Evolutionary conservation across 2,888 invertebrate species (phyloP).

Genomic region (Pterostichus madidus): DNA sequence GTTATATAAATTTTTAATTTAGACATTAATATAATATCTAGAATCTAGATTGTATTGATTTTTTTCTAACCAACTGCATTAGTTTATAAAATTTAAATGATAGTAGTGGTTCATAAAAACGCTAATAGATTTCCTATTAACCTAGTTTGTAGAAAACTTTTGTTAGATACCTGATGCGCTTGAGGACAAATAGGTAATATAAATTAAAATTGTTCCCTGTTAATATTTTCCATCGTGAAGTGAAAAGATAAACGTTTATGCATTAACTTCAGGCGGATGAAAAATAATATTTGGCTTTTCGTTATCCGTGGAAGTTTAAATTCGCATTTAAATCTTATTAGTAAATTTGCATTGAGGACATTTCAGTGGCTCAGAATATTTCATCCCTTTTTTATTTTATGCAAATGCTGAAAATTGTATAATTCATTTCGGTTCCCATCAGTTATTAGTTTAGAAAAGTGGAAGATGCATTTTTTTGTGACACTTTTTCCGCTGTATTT

Average conservation of each 20-base stretch:
- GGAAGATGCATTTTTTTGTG: slow-evolving; percentile 19
- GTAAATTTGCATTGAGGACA: slow-evolving; percentile 42
- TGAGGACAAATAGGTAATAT: slow-evolving; percentile 5
- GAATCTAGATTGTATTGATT: too few species aligned
- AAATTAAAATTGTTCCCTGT: slow-evolving; percentile 33
- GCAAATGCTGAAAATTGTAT: slow-evolving; percentile 35
- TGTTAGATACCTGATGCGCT: neutral
- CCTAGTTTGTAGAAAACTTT: neutral
- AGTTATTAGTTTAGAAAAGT: slow-evolving; percentile 12
- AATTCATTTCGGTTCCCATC: slow-evolving; percentile 18
- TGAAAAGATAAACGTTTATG: slow-evolving; percentile 10
- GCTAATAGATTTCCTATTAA: neutral
- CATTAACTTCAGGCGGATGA: slow-evolving; percentile 29
- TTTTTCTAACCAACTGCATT: too few species aligned
- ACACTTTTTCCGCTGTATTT: slow-evolving; percentile 4
- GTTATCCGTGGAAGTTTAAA: slow-evolving; percentile 23
- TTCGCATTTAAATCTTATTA: slow-evolving; percentile 58
- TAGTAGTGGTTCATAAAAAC: too few species aligned
- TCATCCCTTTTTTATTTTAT: slow-evolving; percentile 43
- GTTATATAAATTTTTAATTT: too few species aligned
- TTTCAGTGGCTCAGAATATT: slow-evolving; percentile 19
- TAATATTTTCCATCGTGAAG: slow-evolving; percentile 18
- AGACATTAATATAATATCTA: too few species aligned
- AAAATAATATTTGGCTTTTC: slow-evolving; percentile 43
- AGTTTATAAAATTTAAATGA: too few species aligned